Percentiles rank a stretch among this genome's conserved stretches.
Conservation (phyloP, 2,888 invertebrate genomes). For the Embidobia sp. region DNA sequence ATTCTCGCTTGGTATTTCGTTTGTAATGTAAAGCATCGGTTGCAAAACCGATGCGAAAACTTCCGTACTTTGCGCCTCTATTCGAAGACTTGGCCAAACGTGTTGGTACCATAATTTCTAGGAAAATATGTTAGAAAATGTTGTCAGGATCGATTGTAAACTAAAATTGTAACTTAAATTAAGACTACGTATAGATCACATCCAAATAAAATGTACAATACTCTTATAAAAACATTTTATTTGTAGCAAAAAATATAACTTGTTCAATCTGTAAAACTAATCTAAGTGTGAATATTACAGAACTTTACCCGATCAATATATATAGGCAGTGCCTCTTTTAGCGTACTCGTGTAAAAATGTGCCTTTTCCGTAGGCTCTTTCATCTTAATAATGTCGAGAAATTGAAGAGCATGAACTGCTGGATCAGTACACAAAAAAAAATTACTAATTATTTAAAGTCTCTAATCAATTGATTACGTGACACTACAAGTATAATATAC, state of each 20-base stretch:
- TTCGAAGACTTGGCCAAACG: slow-evolving; percentile 93
- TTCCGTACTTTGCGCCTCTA: slow-evolving; percentile 92
- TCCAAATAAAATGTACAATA: no score
- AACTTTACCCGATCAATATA: slow-evolving; percentile 94
- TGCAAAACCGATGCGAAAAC: slow-evolving; percentile 92
- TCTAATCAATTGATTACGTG: no score
- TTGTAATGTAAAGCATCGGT: slow-evolving; percentile 91
- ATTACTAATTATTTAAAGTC: no score
- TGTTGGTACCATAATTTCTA: slow-evolving; percentile 98
- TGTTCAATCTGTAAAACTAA: no score
- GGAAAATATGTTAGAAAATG: no score
- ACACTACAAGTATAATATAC: no score
- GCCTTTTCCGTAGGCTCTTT: slow-evolving; percentile 94
- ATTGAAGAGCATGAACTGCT: slow-evolving; percentile 95
- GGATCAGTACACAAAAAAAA: slow-evolving; percentile 87
- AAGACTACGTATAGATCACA: no score
- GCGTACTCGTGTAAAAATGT: slow-evolving; percentile 93
- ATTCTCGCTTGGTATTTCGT: slow-evolving; percentile 89
- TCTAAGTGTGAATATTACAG: no score
- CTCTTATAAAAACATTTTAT: no score
- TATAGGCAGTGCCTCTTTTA: slow-evolving; percentile 93
- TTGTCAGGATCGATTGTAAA: no score
- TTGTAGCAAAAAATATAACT: no score
- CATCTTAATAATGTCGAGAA: slow-evolving; percentile 95
- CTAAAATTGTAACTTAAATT: no score